Evolutionary conservation across 2,888 invertebrate species (phyloP).

Genomic region (Diabrotica balteata): DNA sequence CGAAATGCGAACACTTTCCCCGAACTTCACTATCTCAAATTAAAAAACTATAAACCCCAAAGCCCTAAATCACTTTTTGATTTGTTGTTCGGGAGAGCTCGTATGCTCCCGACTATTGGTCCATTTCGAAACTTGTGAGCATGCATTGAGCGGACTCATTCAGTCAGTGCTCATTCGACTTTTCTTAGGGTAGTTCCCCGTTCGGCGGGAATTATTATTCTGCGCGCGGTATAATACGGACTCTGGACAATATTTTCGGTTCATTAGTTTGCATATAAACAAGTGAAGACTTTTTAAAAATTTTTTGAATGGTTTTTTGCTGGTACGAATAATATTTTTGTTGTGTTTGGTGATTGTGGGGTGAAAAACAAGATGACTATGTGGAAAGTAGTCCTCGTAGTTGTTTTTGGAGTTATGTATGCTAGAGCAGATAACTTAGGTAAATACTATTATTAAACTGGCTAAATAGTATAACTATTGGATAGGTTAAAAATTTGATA

Average conservation of each 20-base stretch:
- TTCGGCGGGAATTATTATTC: too few relatives aligned
- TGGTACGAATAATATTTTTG: too few relatives aligned
- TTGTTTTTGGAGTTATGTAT: constrained; percentile 33
- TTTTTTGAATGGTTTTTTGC: too few relatives aligned
- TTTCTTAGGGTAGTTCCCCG: constrained; percentile 13
- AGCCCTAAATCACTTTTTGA: neutral
- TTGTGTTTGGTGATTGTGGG: constrained; percentile 34
- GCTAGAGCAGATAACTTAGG: constrained; percentile 36
- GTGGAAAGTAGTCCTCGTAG: constrained; percentile 29
- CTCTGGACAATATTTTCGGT: too few relatives aligned
- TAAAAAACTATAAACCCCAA: too few relatives aligned
- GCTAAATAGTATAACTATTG: too few relatives aligned
- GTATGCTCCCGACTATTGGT: constrained; percentile 28
- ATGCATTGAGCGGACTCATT: constrained; percentile 29
- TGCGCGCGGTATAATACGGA: too few relatives aligned
- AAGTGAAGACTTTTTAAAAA: too few relatives aligned
- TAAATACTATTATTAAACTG: constrained; percentile 5
- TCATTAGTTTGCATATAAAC: too few relatives aligned
- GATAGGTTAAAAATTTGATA: too few relatives aligned
- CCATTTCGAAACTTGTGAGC: constrained; percentile 35
- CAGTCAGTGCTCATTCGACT: constrained; percentile 31
- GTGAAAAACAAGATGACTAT: constrained; percentile 30
- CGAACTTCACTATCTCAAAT: too few relatives aligned
- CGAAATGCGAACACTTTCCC: too few relatives aligned
- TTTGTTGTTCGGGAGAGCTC: constrained; percentile 20